Conservation (phyloP, 2,797 vertebrate species). For the Pangasius mekongensis region DNA sequence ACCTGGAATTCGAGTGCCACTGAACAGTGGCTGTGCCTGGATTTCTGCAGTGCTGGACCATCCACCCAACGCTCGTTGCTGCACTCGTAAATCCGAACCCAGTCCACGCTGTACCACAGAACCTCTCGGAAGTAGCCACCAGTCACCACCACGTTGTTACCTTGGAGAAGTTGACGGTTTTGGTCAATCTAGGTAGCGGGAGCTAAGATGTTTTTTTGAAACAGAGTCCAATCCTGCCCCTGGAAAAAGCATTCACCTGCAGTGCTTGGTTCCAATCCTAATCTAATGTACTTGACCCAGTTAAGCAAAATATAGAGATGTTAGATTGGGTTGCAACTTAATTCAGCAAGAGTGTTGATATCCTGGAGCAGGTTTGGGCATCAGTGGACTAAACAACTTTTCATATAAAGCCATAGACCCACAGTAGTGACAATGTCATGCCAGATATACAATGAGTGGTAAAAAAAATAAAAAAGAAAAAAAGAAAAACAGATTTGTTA, state of each 20-base stretch:
- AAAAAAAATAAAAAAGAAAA: background rate
- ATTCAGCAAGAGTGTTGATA: background rate
- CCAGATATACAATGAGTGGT: background rate
- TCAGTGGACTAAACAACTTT: background rate
- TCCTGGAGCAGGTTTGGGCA: slow-evolving; percentile 17
- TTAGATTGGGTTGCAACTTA: background rate
- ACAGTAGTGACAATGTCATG: background rate
- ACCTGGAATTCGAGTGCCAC: slow-evolving; percentile 75
- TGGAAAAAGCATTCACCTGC: background rate
- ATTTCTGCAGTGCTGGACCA: slow-evolving; percentile 81
- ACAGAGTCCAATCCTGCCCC: background rate
- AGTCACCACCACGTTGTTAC: slow-evolving; percentile 83
- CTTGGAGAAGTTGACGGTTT: slow-evolving; percentile 65
- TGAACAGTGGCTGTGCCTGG: slow-evolving; percentile 87
- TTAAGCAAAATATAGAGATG: background rate
- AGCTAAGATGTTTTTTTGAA: slow-evolving; percentile 12
- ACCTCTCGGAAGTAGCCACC: slow-evolving; percentile 86
- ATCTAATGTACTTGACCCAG: background rate
- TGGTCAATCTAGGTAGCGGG: slow-evolving; percentile 21
- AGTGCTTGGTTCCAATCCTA: background rate
- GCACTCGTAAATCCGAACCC: slow-evolving; percentile 84
- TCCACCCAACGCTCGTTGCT: slow-evolving; percentile 80
- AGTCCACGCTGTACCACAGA: slow-evolving; percentile 88
- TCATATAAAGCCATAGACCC: background rate
- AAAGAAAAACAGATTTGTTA: slow-evolving; percentile 68